A percentile compares a stretch with the other conserved stretches of the same genome.
phyloP scores from a whole-genome alignment of 2,113 vertebrate species.

The Periophthalmus modestus region DNA sequence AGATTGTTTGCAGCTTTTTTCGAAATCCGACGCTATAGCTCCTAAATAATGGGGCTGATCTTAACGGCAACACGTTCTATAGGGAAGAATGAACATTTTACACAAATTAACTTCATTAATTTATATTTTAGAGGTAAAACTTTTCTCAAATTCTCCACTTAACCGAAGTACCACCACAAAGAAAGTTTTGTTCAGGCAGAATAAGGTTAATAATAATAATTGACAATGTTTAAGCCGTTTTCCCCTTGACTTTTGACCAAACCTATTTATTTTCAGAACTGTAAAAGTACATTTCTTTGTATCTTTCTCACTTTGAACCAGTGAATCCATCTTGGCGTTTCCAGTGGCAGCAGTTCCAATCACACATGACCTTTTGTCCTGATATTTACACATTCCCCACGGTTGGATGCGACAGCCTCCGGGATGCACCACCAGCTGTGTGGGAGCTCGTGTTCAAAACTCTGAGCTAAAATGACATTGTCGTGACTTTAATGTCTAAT shows the following conservation, averaged over 20 bases:
- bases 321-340: constrained; percentile 33
- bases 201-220: no score
- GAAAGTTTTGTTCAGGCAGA: no score
- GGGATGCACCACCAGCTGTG: constrained; percentile 46
- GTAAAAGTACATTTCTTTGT: constrained; percentile 44
- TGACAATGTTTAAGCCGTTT: not conserved
- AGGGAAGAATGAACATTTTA: no score
- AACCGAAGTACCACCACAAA: no score
- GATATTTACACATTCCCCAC: constrained; percentile 70
- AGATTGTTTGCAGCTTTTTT: no score
- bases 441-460: constrained; percentile 57
- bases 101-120: no score
- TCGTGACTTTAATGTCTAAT: constrained; percentile 50
- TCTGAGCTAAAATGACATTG: constrained; percentile 30
- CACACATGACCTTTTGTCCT: constrained; percentile 60
- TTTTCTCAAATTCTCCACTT: no score
- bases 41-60: no score
- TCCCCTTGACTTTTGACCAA: not conserved
- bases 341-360: constrained; percentile 36
- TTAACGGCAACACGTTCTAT: no score
- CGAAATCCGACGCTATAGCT: no score
- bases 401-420: constrained; percentile 52
- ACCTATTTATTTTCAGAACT: not conserved
- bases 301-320: constrained; percentile 32
- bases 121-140: no score